Base-by-base conservation (phyloP, 2,797 vertebrate species). In the Acrocephalus scirpaceus region DNA sequence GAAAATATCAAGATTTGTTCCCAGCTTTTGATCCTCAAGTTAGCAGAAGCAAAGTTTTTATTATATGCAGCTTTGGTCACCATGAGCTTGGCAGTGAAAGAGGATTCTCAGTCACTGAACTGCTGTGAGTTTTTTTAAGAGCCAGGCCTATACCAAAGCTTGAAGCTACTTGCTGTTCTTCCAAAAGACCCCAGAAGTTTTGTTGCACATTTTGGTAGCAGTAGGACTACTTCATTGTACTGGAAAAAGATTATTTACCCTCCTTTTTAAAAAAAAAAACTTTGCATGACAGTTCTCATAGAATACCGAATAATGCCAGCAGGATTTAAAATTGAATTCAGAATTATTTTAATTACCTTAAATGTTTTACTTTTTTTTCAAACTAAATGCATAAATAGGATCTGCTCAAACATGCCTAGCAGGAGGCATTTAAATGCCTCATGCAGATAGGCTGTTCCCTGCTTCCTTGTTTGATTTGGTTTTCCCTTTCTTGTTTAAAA, bases 261-360 rank as follows among this genome's bases (percentile, higher is more conserved):
- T 26, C 5, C 40, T 32, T 38, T 38, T 38, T 38, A 4, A 11
- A 38, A 38, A 38, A 38, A 38, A 38, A 38, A 38, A 16, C 34
- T 66, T 85, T 74, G 27, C 40, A 38, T 5, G 2, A 56, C 73
- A 60, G 48, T 95, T 96, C 66, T 91, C 87, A 90, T 72, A 93
- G 66, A 91, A 84, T 64, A 64, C 66, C 94, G 90, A 95, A 84
- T 91, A 92, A 92, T 48, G 58, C 42, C 62, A 88, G 76, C 73
- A 90, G 95, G 89, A 91, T 67, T 93, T 92, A 67, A 88, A 95
- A 92, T 72, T 82, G 29, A 83, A 93, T 92, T 96, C 56, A 84
- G 61, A 96, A 90, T 96, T 90, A 96, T 88, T 94, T 94, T 87
- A 97, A 94, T 82, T 93, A 81, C 74, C 44, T 92, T 94, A 92